phyloP scores from a whole-genome alignment of 2,797 vertebrate genomes.

The Bovichtus variegatus region DNA sequence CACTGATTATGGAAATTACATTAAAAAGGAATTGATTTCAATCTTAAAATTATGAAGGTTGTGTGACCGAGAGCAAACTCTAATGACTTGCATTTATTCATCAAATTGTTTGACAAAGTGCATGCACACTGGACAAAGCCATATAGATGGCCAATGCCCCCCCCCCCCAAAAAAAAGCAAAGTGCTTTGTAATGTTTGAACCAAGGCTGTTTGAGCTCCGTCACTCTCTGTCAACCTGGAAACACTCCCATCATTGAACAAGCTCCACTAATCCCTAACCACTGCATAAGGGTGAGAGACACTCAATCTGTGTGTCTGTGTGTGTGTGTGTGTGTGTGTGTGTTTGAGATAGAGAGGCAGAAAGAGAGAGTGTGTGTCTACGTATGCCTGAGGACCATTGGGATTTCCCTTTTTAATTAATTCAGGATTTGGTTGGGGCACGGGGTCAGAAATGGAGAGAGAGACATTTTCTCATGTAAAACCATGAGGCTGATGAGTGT shows the following conservation, averaged over 20 bases:
- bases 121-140: background rate
- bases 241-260: constrained; percentile 83
- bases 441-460: constrained; percentile 83
- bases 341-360: constrained; percentile 62
- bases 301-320: constrained; percentile 81
- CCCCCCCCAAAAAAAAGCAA: constrained; percentile 2
- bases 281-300: constrained; percentile 80
- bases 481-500: constrained; percentile 54
- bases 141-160: background rate
- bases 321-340: constrained; percentile 70
- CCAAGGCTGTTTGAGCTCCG: constrained; percentile 53
- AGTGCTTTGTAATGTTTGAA: constrained; percentile 64
- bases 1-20: background rate
- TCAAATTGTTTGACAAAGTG: background rate
- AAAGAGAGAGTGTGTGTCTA: constrained; percentile 61
- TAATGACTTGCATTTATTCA: background rate
- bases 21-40: background rate
- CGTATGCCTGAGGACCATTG: constrained; percentile 66
- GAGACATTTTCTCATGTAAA: constrained; percentile 85
- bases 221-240: constrained; percentile 80
- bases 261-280: constrained; percentile 84
- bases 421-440: constrained; percentile 88
- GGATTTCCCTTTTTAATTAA: constrained; percentile 91
- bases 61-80: background rate
- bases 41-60: background rate